These are phyloP conservation scores for Phenganax subtilis DNA, from an alignment of 92 coral and sea anemone species.

Conservation along the genomic window DNA sequence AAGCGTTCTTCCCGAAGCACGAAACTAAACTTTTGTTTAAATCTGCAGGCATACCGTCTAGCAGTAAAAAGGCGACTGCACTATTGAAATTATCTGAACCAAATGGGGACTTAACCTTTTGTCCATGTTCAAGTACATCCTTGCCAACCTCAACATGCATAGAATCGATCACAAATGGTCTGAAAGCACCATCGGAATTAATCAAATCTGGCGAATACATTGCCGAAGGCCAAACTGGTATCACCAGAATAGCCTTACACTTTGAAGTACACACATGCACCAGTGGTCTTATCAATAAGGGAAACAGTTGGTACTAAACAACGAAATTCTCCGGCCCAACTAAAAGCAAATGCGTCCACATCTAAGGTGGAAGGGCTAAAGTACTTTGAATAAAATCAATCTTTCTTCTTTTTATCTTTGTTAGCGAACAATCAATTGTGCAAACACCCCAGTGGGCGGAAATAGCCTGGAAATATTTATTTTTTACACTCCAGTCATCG, in stretches of 20 bases:
- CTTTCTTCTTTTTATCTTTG: conserved; percentile 20
- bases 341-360: conserved; percentile 43
- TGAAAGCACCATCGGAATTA: too few species aligned
- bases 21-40: too few species aligned
- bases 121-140: too few species aligned
- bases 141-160: too few species aligned
- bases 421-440: conserved; percentile 42
- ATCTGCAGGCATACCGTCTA: too few species aligned
- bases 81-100: too few species aligned
- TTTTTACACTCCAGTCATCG: conserved; percentile 46
- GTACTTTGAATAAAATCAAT: conserved; percentile 39
- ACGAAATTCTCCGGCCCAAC: conserved; percentile 44
- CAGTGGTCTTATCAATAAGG: conserved; percentile 22
- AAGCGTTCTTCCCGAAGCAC: too few species aligned
- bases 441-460: background rate
- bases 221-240: background rate
- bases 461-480: conserved; percentile 31
- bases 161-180: too few species aligned
- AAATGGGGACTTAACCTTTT: too few species aligned
- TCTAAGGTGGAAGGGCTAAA: conserved; percentile 32
- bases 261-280: too few species aligned
- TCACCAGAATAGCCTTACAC: too few species aligned
- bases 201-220: background rate
- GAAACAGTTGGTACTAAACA: conserved; percentile 47
- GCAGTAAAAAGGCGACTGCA: too few species aligned